A percentile compares a stretch with the other conserved stretches of the same genome.
Conservation (phyloP, 1,140 invertebrate genomes). For the Cydia pomonella region DNA sequence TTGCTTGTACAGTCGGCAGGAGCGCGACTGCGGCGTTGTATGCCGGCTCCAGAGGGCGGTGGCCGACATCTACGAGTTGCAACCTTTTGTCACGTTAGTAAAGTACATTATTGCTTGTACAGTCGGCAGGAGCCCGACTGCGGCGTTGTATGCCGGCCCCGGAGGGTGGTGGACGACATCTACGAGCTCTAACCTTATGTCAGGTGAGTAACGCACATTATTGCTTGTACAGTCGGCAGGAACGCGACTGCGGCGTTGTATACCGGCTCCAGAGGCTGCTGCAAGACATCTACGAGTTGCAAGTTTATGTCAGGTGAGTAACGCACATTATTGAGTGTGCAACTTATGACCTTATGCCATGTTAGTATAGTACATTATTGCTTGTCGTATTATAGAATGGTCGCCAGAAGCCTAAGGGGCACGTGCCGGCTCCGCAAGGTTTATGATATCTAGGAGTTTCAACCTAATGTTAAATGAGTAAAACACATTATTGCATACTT, state of each 20-base stretch:
- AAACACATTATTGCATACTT: too few relatives aligned
- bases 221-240: neutral
- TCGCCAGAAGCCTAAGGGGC: constrained; percentile 37
- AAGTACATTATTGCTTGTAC: constrained; percentile 15
- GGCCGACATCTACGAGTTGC: constrained; percentile 70
- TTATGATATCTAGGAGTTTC: constrained; percentile 60
- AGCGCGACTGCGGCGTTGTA: constrained; percentile 56
- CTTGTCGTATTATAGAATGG: too few relatives aligned
- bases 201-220: neutral
- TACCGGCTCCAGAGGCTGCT: constrained; percentile 63
- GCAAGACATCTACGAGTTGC: constrained; percentile 70
- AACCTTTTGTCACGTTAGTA: constrained; percentile 66
- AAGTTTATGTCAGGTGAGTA: constrained; percentile 66
- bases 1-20: constrained; percentile 43
- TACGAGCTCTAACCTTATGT: constrained; percentile 65
- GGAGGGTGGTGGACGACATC: constrained; percentile 65
- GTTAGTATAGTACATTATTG: too few relatives aligned
- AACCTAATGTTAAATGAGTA: constrained; percentile 29
- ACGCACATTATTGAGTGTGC: constrained; percentile 33
- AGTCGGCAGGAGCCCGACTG: too few relatives aligned
- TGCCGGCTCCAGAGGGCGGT: constrained; percentile 57
- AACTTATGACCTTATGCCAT: too few relatives aligned
- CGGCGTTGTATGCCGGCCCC: constrained; percentile 61
- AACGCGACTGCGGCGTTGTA: constrained; percentile 44
- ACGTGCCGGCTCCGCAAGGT: constrained; percentile 64